Evolutionary conservation across 1,140 invertebrate genomes (phyloP).

Genomic region (Pseudomyrmex pallidus): DNA sequence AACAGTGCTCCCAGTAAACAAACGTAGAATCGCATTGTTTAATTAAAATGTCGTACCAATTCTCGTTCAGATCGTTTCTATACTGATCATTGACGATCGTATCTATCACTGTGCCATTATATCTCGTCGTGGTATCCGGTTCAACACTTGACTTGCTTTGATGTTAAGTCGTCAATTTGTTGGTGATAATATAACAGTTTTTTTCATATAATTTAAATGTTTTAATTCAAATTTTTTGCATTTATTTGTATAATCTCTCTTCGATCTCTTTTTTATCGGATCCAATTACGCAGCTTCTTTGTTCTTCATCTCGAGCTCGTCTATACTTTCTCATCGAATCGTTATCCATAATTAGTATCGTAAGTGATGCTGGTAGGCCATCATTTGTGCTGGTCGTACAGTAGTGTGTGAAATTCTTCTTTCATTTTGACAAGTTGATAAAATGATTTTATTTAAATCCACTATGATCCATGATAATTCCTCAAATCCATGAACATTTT

Average conservation of each 20-base stretch:
- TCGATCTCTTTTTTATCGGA: neutral
- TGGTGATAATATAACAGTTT: neutral
- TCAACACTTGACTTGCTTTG: neutral
- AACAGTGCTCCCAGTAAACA: slow-evolving; percentile 62
- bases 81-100: neutral
- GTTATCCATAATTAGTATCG: neutral
- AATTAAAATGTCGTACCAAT: neutral
- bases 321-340: neutral
- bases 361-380: neutral
- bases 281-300: neutral
- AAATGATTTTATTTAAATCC: neutral
- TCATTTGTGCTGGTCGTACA: neutral
- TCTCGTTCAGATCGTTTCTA: neutral
- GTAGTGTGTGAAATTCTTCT: too few species aligned
- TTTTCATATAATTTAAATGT: neutral
- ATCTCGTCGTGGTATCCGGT: neutral
- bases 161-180: neutral
- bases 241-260: neutral
- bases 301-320: neutral
- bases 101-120: neutral
- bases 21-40: slow-evolving; percentile 1
- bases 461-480: too few species aligned
- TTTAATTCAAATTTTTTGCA: neutral
- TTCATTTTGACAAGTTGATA: neutral
- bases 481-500: neutral